phyloP scores from a whole-genome alignment of 2,888 invertebrate genomes.

The Arge pagana region DNA sequence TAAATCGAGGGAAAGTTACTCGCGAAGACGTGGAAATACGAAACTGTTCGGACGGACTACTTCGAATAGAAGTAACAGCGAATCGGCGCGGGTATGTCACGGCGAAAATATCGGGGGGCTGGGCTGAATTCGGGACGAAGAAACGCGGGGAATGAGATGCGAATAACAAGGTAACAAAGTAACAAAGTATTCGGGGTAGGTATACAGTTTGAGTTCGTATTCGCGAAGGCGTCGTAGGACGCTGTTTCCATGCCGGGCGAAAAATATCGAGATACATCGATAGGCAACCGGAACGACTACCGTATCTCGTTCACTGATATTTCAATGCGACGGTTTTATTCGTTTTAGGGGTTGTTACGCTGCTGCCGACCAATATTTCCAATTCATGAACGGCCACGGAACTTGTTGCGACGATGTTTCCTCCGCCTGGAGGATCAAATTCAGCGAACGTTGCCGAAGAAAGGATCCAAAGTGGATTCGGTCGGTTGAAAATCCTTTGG shows the following conservation, averaged over 20 bases:
- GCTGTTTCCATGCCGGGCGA: conserved; percentile 6
- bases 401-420: conserved; percentile 35
- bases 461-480: no score
- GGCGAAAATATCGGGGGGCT: no score
- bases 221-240: conserved; percentile 5
- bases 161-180: conserved; percentile 1
- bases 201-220: conserved; percentile 4
- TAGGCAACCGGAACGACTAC: conserved; percentile 15
- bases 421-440: conserved; percentile 22
- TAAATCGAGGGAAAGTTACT: no score
- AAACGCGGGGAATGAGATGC: not conserved
- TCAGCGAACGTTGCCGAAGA: not conserved
- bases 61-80: no score
- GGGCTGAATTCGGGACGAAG: no score
- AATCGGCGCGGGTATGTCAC: no score
- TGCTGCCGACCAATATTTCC: conserved; percentile 49
- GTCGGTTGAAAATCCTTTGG: no score
- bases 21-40: no score
- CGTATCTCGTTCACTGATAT: conserved; percentile 38
- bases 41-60: no score
- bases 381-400: conserved; percentile 52
- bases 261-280: not conserved
- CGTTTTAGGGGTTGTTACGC: conserved; percentile 51
- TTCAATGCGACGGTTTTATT: conserved; percentile 48
- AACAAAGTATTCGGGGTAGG: not conserved